A percentile compares a stretch with the other conserved stretches of the same genome.
These are phyloP conservation scores for Solen grandis DNA, from an alignment of 1,140 invertebrate species.

Conservation along the genomic window DNA sequence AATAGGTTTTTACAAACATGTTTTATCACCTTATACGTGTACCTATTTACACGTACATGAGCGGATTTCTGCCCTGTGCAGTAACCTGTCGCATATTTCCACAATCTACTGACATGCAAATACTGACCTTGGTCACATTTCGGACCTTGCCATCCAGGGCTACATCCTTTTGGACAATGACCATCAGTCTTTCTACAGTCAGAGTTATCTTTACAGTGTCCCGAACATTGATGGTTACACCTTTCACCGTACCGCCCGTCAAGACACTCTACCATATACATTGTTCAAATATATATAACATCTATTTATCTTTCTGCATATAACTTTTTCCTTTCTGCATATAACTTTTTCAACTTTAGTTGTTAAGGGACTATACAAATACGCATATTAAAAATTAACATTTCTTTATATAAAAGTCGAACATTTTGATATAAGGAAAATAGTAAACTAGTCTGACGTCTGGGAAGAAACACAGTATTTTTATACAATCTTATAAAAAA, in stretches of 20 bases:
- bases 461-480: no score
- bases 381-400: no score
- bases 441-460: no score
- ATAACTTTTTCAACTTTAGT: neutral
- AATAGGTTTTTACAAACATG: no score
- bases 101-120: no score
- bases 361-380: neutral
- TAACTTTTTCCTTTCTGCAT: neutral
- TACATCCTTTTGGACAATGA: conserved; percentile 11
- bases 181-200: conserved; percentile 16
- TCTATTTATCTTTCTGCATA: neutral
- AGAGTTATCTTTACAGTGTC: neutral
- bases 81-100: no score
- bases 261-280: conserved; percentile 9
- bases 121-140: conserved; percentile 17
- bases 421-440: neutral
- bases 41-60: no score
- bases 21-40: no score
- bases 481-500: no score
- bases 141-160: neutral
- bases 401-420: neutral
- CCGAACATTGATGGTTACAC: neutral
- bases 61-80: no score
- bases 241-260: neutral
- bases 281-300: neutral